phyloP scores from a whole-genome alignment of 2,113 vertebrate species.

The Passer montanus region DNA sequence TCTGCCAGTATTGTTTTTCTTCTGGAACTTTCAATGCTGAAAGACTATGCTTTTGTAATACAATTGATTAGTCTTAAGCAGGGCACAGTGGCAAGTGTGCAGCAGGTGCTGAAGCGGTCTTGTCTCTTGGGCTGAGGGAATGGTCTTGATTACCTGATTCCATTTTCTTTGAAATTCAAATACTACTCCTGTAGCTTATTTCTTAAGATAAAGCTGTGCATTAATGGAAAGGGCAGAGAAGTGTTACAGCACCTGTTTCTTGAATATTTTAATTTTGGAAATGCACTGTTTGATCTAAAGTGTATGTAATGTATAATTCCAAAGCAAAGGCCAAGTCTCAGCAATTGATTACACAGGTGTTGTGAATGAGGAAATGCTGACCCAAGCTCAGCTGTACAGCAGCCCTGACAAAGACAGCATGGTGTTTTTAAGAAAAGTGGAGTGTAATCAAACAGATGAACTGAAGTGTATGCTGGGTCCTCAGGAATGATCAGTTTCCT shows the following conservation, averaged over 20 bases:
- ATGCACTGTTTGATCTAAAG: not conserved
- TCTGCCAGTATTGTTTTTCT: not conserved
- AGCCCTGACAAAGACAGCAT: not conserved
- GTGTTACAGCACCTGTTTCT: not conserved
- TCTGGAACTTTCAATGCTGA: not conserved
- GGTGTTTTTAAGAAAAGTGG: constrained; percentile 6
- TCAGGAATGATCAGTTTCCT: not conserved
- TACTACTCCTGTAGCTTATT: not conserved
- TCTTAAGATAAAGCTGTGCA: not conserved
- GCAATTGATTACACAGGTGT: not conserved
- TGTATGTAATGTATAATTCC: not conserved
- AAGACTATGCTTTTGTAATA: not conserved
- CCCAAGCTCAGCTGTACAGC: not conserved
- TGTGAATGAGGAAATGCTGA: not conserved
- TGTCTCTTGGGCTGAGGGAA: not conserved
- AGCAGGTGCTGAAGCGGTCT: not conserved
- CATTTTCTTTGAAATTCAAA: not conserved
- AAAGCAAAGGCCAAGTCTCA: not conserved
- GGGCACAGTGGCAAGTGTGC: not conserved
- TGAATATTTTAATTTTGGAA: not conserved
- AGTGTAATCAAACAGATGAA: not conserved
- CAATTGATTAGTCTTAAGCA: not conserved
- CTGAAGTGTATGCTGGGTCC: not conserved
- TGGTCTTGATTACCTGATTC: not conserved
- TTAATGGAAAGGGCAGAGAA: not conserved